phyloP scores from a whole-genome alignment of 37 sponge, comb jelly and placozoan genomes.

The Mnemiopsis leidyi region DNA sequence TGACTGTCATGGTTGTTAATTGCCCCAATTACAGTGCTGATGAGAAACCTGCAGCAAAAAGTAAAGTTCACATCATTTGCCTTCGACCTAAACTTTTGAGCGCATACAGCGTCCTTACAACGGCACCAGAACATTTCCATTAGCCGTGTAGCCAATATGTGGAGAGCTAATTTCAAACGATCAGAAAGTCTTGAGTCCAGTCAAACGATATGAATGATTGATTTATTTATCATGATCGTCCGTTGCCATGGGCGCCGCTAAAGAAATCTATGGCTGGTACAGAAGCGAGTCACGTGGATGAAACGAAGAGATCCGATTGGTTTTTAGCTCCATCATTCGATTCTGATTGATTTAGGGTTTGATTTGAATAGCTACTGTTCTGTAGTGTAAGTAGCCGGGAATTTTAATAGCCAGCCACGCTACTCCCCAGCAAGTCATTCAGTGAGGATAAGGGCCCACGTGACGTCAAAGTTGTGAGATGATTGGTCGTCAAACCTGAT shows the following conservation, averaged over 20 bases:
- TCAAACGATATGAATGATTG: neutral
- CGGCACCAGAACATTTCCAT: too few species aligned
- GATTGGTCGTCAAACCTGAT: too few species aligned
- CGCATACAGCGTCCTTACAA: neutral
- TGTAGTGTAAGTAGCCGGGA: neutral
- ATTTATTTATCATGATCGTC: neutral
- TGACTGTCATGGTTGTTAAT: too few species aligned
- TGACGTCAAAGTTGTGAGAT: too few species aligned
- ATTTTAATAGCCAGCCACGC: neutral
- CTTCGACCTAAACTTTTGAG: neutral
- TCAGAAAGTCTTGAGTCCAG: neutral
- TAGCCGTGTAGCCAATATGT: too few species aligned
- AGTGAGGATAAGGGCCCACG: neutral
- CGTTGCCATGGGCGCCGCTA: neutral
- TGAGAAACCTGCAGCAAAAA: neutral
- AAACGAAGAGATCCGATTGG: neutral
- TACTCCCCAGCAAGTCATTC: neutral
- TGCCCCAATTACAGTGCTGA: neutral
- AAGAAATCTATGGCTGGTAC: neutral
- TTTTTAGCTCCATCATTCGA: neutral
- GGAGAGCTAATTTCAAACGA: neutral
- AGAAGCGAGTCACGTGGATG: neutral
- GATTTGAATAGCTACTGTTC: neutral
- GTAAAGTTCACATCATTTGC: too few species aligned
- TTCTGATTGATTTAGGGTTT: neutral